Conservation (phyloP, 2,113 vertebrate species). For the Mastomys coucha region DNA sequence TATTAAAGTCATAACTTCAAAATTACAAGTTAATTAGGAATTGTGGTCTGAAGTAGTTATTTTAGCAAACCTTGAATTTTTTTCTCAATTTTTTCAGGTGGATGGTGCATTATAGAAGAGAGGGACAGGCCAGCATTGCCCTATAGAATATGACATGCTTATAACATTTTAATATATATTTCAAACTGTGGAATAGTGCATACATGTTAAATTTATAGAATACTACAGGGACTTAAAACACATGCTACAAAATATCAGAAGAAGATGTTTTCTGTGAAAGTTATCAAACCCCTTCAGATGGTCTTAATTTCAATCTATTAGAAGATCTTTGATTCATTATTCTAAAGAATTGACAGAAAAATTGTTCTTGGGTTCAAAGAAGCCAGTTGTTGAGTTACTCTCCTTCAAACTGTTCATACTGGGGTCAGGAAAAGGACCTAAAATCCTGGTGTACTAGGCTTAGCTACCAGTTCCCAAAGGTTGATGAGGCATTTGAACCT, state of each 20-base stretch:
- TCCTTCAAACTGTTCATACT: neutral
- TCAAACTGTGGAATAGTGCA: neutral
- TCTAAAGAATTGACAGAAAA: neutral
- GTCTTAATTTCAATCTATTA: neutral
- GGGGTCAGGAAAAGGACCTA: too few relatives aligned
- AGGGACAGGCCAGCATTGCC: constrained; percentile 55
- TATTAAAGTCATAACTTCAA: constrained; percentile 79
- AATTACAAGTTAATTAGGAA: constrained; percentile 81
- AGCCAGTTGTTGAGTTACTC: neutral
- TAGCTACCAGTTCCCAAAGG: neutral
- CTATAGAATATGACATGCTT: constrained; percentile 56
- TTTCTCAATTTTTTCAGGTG: constrained; percentile 84
- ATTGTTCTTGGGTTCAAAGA: neutral
- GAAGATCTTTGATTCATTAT: neutral
- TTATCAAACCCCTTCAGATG: neutral
- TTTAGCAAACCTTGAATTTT: constrained; percentile 78
- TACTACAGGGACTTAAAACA: neutral
- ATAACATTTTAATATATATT: constrained; percentile 20
- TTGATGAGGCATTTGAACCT: neutral
- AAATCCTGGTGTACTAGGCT: neutral
- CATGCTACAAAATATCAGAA: neutral
- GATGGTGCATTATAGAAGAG: constrained; percentile 60
- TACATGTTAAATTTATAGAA: neutral
- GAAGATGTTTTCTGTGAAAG: neutral
- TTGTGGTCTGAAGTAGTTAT: constrained; percentile 70